Percentiles rank a stretch among this genome's conserved stretches.
Evolutionary conservation across 2,888 invertebrate species (phyloP).

Genomic region (Eupithecia abbreviata): DNA sequence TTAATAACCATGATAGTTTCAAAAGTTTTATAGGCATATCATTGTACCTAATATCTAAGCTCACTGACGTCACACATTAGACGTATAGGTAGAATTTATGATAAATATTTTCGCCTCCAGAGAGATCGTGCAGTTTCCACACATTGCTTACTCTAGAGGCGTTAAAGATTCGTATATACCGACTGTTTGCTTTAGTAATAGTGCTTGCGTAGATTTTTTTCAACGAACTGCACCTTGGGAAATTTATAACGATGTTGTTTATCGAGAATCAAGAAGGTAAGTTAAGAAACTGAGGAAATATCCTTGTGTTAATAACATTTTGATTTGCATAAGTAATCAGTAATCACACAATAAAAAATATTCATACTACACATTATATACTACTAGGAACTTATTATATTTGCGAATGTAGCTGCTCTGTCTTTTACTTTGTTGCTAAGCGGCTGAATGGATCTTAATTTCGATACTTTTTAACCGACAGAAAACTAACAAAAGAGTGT

Average conservation of each 20-base stretch:
- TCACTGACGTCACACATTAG: neutral
- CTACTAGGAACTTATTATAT: neutral
- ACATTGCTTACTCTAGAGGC: slow-evolving; percentile 28
- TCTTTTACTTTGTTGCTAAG: neutral
- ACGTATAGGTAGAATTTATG: neutral
- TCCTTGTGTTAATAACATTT: neutral
- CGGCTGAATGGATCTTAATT: neutral
- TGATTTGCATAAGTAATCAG: neutral
- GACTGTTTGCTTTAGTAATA: slow-evolving; percentile 37
- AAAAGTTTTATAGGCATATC: neutral
- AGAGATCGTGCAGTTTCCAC: slow-evolving; percentile 9
- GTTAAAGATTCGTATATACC: slow-evolving; percentile 18
- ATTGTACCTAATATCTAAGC: neutral
- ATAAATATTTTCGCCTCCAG: slow-evolving; percentile 2
- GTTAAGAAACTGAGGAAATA: slow-evolving; percentile 1
- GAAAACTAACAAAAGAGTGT: too few relatives aligned
- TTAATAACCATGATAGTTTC: too few relatives aligned
- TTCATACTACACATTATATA: neutral
- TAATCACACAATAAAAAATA: neutral
- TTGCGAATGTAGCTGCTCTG: neutral
- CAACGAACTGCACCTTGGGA: slow-evolving; percentile 37
- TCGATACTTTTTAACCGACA: neutral
- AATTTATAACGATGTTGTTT: slow-evolving; percentile 31
- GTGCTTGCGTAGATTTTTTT: slow-evolving; percentile 34
- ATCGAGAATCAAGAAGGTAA: slow-evolving; percentile 1